Evolutionary conservation across 2,888 invertebrate genomes (phyloP), one percentile per base, ranked within the genome.

Genomic region (Leucania comma): DNA sequence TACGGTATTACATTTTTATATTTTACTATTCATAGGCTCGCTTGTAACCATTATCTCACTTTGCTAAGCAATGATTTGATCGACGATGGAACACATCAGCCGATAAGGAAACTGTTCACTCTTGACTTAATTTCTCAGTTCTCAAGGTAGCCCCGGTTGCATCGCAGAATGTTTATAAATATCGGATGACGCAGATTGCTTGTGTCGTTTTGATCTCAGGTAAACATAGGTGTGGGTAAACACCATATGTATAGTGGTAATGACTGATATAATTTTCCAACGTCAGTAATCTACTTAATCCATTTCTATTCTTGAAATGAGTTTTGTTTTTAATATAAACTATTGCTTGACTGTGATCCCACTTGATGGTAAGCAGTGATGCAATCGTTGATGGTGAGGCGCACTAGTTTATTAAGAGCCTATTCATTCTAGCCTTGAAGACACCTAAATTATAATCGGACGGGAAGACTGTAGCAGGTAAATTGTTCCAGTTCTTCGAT

Each of bases 121-220:
- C 20, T 48, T 17, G 46, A 48, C 9, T 48, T 48, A 22, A 24
- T 22, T 32, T 46, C 0, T n/a, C 9, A 51, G 6, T 42, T 48
- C 14, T 63, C 51, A 80, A 76, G 56, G 60, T n/a, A 60, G 22
- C n/a, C 32, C 22, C 10, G 14, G 32, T 46, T 24, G n/a, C 54
- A 35, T 32, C 48, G 48, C 60, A 53, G n/a, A 46, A 65, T 17
- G 57, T 77, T 77, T 83, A 83, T 81, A 72, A 74, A 83, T 77
- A 83, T 24, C 38, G 1, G 12, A 56, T 82, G 81, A 81, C 60
- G 71, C 60, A 29, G 42, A 57, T 32, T 24, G 14, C 20, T 8
- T n/a, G 32, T 48, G 53, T 63, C 65, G 57, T 62, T 54, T 51
- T 74, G 65, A 81, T 82, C 81, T 63, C 38, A 14, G 8, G 65